A percentile compares a stretch with the other conserved stretches of the same genome.
Conservation (phyloP, 35 echinoderm and acorn worm genomes). For the Patiria miniata region DNA sequence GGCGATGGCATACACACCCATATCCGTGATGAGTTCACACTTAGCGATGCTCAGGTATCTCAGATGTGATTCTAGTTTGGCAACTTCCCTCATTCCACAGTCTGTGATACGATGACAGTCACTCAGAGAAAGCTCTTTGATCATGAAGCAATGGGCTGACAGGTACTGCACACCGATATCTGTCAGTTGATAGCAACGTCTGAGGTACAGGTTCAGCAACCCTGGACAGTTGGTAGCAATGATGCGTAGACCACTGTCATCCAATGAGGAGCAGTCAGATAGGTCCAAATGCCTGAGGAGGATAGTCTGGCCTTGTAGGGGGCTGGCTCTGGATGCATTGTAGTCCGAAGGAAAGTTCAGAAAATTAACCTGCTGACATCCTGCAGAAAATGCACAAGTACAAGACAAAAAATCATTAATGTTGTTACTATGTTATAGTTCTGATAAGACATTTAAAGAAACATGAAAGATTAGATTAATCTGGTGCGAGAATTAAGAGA, state of each 20-base stretch:
- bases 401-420: neutral
- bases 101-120: conserved; percentile 93
- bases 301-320: conserved; percentile 57
- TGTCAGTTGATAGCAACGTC: conserved; percentile 72
- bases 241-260: conserved; percentile 84
- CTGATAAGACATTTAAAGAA: neutral
- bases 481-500: no score
- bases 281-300: conserved; percentile 88
- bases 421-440: neutral
- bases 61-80: conserved; percentile 81
- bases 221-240: conserved; percentile 92
- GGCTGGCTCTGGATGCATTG: neutral
- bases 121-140: conserved; percentile 84
- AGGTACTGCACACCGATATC: conserved; percentile 91
- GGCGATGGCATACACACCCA: conserved; percentile 80
- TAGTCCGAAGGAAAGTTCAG: conserved; percentile 35
- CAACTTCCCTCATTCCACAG: conserved; percentile 77
- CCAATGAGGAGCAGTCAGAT: conserved; percentile 83
- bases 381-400: neutral
- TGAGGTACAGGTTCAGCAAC: conserved; percentile 84
- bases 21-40: conserved; percentile 94
- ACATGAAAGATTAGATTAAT: neutral
- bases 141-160: conserved; percentile 78
- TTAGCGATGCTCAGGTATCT: conserved; percentile 95
- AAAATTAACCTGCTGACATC: conserved; percentile 38